Evolutionary conservation across 1,140 invertebrate genomes (phyloP), one percentile per base, ranked within the genome.

Genomic region (Pseudomyrmex dendroicus): DNA sequence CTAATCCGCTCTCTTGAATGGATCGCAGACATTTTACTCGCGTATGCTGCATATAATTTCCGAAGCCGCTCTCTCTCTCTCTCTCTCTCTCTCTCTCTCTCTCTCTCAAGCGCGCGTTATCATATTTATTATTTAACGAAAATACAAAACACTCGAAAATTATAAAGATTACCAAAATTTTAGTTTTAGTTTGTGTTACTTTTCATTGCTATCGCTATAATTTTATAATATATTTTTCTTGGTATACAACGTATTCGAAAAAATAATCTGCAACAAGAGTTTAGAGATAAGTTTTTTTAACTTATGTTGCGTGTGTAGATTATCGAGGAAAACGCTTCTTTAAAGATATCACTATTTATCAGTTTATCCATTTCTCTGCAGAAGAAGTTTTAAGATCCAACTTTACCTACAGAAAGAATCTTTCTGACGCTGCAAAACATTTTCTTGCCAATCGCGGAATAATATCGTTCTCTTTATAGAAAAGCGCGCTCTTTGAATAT

Each of bases 21-120:
- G 9, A 78, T 78, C 76, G 64, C 5, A 35, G 76, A 78, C 52
- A 70, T 22, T 35, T 78, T 68, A 64, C 46, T 70, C 52, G 46
- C 46, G 17, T 66, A 35, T 64, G 25, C n/a, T 17, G 20, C 44
- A 66, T 59, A 80, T 80, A 80, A 80, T 48, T 70, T 70, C 44
- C 48, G 54, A 44, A 44, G 54, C 9, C 35, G 5, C 35, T 35
- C 35, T 25, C 25, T 25, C 25, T 25, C 25, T 25, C 25, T 25
- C 25, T 25, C 25, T 25, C 2, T 25, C 25, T 25, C 35, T 25
- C 25, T 25, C 25, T 25, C 25, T 25, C 25, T 25, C 25, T 25
- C 25, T 25, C 2, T 25, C 25, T 25, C 35, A n/a, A n/a, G 35
- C 0, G 35, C 35, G 35, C 35, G 35, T 35, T 35, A 35, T 35